These are phyloP conservation scores for Rhea pennata DNA, from an alignment of 2,113 vertebrate genomes.

Conservation along the genomic window DNA sequence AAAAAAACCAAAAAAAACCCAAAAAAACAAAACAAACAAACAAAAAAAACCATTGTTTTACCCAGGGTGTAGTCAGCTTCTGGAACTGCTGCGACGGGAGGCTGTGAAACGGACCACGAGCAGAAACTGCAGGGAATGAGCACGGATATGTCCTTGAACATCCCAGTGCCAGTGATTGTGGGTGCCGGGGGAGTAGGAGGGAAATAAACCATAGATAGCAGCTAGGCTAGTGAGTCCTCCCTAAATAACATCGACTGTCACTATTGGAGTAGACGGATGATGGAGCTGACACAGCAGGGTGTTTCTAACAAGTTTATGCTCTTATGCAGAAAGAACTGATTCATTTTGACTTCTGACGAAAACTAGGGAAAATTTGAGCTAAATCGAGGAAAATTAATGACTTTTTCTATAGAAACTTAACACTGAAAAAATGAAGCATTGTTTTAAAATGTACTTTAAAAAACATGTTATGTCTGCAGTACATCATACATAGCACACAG, in stretches of 20 bases:
- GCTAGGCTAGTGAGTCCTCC: background rate
- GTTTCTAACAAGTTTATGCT: slow-evolving; percentile 7
- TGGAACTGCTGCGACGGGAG: background rate
- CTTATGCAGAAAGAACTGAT: background rate
- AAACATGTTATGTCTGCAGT: background rate
- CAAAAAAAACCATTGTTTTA: background rate
- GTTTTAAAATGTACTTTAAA: background rate
- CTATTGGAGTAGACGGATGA: background rate
- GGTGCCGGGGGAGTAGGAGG: background rate
- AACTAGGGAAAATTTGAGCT: background rate
- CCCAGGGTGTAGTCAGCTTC: background rate
- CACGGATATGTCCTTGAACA: background rate
- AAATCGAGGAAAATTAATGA: background rate
- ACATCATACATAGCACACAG: background rate
- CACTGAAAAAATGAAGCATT: background rate
- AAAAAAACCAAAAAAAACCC: background rate
- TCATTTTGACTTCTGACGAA: slow-evolving; percentile 17
- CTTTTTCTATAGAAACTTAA: background rate
- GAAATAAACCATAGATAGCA: background rate
- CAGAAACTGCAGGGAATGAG: background rate
- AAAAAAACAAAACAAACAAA: too few species aligned
- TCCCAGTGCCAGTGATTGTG: background rate
- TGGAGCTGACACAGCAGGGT: background rate
- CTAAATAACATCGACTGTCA: background rate
- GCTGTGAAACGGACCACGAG: background rate